These are phyloP conservation scores for Nymphicus hollandicus DNA, from an alignment of 2,113 vertebrate genomes.

Conservation along the genomic window DNA sequence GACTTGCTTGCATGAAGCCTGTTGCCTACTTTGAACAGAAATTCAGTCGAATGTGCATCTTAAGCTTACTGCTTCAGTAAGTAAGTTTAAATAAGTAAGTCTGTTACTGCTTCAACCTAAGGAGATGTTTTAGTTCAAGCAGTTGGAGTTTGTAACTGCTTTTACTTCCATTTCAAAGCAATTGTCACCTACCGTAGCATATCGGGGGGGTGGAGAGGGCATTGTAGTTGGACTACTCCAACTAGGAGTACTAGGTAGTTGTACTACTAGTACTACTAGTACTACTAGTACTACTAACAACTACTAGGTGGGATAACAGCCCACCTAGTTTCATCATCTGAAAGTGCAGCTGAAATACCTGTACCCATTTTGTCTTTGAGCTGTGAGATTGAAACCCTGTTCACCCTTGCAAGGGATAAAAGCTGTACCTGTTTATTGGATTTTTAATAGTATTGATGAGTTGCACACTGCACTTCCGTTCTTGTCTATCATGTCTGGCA, in stretches of 20 bases:
- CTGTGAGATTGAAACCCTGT: neutral
- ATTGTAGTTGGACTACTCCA: neutral
- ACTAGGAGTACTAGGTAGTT: neutral
- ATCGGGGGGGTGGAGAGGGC: neutral
- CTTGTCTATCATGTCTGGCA: neutral
- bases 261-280: no score
- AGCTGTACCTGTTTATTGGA: neutral
- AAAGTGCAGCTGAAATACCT: neutral
- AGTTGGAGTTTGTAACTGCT: neutral
- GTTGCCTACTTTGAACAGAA: neutral
- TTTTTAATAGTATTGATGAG: neutral
- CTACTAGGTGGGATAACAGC: neutral
- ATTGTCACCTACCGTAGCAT: neutral
- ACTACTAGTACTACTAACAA: no score
- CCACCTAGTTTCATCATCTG: neutral
- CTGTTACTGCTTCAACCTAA: neutral
- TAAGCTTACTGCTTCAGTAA: neutral
- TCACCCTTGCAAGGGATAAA: neutral
- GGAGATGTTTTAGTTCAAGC: neutral
- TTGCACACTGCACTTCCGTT: accelerated
- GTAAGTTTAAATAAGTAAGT: neutral
- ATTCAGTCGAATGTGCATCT: neutral
- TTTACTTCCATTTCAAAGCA: neutral
- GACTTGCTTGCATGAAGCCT: neutral
- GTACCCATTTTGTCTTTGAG: neutral